Percentiles rank a stretch among this genome's conserved stretches.
These are phyloP conservation scores for Ferrisia virgata DNA, from an alignment of 2,888 invertebrate genomes.

Conservation along the genomic window DNA sequence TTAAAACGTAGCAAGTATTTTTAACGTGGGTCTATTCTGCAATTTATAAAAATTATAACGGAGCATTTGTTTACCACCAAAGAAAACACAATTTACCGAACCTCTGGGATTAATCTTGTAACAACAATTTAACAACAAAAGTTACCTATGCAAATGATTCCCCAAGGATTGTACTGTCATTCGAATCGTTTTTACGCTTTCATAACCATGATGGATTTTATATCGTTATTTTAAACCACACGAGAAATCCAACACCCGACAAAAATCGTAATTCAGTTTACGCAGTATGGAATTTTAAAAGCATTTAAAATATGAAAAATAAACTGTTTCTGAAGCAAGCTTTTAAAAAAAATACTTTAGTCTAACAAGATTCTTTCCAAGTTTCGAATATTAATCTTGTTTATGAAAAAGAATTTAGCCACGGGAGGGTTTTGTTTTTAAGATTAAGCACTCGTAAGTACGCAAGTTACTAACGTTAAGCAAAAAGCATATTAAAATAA, in stretches of 20 bases:
- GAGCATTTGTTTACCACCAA: background rate
- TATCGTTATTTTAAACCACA: background rate
- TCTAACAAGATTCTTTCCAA: background rate
- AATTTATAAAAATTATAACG: background rate
- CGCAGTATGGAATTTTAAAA: background rate
- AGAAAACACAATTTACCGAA: slow-evolving; percentile 6
- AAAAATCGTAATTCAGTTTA: background rate
- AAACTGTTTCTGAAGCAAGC: background rate
- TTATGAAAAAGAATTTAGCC: background rate
- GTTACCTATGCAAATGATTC: slow-evolving; percentile 23
- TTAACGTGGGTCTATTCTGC: background rate
- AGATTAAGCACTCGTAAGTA: background rate
- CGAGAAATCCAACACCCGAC: background rate
- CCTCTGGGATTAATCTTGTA: slow-evolving; percentile 22
- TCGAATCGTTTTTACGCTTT: slow-evolving; percentile 4
- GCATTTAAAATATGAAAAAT: background rate
- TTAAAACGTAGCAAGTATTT: background rate
- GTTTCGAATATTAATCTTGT: background rate
- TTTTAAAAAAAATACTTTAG: background rate
- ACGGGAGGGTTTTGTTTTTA: background rate
- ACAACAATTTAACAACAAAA: slow-evolving; percentile 29
- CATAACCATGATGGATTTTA: slow-evolving; percentile 16
- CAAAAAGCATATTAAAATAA: background rate
- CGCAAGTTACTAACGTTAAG: background rate
- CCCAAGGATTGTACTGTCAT: background rate